Percentiles rank a stretch among this genome's conserved stretches.
phyloP scores from a whole-genome alignment of 2,113 vertebrate genomes.

The Amphiprion ocellaris region DNA sequence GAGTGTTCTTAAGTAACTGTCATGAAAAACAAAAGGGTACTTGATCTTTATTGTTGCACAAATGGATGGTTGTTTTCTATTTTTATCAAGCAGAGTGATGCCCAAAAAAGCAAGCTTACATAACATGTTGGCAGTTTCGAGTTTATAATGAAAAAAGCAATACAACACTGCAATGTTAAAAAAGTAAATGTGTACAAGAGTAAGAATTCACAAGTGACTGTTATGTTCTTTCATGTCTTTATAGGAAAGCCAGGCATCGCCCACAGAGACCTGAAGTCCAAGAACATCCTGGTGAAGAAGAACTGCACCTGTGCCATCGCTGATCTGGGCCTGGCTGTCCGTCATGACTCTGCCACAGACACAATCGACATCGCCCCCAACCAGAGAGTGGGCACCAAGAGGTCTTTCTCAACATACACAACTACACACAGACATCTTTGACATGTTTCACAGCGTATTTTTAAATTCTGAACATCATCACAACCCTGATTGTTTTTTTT shows the following conservation, averaged over 20 bases:
- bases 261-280: constrained; percentile 96
- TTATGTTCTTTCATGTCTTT: background rate
- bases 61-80: too few species aligned
- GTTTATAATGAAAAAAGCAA: too few species aligned
- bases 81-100: too few species aligned
- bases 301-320: constrained; percentile 96
- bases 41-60: too few species aligned
- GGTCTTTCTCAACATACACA: constrained; percentile 77
- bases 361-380: constrained; percentile 98
- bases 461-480: constrained; percentile 2
- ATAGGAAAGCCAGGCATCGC: constrained; percentile 96
- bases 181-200: background rate
- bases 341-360: constrained; percentile 92
- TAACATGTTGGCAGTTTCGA: too few species aligned
- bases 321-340: constrained; percentile 94
- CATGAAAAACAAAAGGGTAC: too few species aligned
- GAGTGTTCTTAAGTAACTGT: too few species aligned
- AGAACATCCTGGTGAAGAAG: constrained; percentile 98
- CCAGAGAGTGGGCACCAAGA: constrained; percentile 96
- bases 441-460: constrained; percentile 1
- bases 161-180: too few species aligned
- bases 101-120: too few species aligned
- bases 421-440: constrained; percentile 21
- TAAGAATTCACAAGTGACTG: background rate
- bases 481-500: constrained; percentile 8